These are phyloP conservation scores for Perithous albicinctus DNA, from an alignment of 2,888 invertebrate species.

Conservation along the genomic window DNA sequence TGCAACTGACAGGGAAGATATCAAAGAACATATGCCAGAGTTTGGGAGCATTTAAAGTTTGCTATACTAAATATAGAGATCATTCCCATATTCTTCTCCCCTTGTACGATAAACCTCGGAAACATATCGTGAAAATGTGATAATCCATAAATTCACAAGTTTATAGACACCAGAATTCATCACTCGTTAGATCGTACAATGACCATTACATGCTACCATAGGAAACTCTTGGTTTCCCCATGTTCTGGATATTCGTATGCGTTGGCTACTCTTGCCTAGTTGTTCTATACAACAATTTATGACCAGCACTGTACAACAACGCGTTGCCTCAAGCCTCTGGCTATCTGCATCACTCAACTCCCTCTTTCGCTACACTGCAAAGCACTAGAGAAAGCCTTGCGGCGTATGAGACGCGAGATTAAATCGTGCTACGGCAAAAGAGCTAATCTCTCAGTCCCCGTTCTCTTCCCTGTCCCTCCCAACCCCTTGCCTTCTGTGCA, in stretches of 20 bases:
- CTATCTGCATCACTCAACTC: conserved; percentile 17
- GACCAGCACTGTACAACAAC: conserved; percentile 17
- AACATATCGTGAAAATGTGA: neutral
- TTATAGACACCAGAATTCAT: neutral
- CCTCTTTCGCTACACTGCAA: conserved; percentile 25
- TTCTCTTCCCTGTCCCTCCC: conserved; percentile 50
- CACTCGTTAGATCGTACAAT: neutral
- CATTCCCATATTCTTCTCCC: too few relatives aligned
- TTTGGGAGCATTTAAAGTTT: too few relatives aligned
- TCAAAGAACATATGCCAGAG: too few relatives aligned
- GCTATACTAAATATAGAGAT: too few relatives aligned
- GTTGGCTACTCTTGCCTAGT: neutral
- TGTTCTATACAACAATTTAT: conserved; percentile 14
- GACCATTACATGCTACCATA: neutral
- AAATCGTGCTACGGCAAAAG: conserved; percentile 80
- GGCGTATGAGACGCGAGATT: conserved; percentile 77
- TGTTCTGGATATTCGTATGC: neutral
- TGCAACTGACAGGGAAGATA: neutral
- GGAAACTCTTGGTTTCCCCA: too few relatives aligned
- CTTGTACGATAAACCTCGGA: too few relatives aligned
- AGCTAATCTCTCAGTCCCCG: conserved; percentile 75
- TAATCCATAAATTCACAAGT: neutral
- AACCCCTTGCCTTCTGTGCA: conserved; percentile 34
- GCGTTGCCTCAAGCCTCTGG: neutral
- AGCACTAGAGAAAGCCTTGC: conserved; percentile 68